Percentiles rank a stretch among this genome's conserved stretches.
phyloP scores from a whole-genome alignment of 92 coral and sea anemone genomes.

The Umimayanthus chanpuru region DNA sequence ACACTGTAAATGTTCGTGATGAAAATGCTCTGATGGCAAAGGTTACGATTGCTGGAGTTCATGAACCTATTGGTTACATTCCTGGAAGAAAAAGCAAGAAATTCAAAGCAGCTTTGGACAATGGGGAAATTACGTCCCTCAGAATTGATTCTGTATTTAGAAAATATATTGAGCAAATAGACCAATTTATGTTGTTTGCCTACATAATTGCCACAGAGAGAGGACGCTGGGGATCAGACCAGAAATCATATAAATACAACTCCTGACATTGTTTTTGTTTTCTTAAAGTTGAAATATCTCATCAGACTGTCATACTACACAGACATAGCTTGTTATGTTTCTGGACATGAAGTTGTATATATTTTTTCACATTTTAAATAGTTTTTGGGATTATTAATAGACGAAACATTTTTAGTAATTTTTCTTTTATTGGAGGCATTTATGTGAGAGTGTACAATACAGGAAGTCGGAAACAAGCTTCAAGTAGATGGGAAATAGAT shows the following conservation, averaged over 20 bases:
- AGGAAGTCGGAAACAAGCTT: too few species aligned
- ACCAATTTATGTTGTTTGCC: slow-evolving; percentile 19
- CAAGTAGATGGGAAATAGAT: too few species aligned
- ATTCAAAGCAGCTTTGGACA: slow-evolving; percentile 29
- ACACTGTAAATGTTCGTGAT: slow-evolving; percentile 48
- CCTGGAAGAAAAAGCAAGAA: slow-evolving; percentile 52
- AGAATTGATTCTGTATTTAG: slow-evolving; percentile 26
- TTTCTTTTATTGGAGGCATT: too few species aligned
- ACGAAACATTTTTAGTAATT: too few species aligned
- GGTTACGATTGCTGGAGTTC: neutral
- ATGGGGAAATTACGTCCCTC: slow-evolving; percentile 2
- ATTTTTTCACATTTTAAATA: too few species aligned
- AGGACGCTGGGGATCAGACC: slow-evolving; percentile 28
- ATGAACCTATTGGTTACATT: slow-evolving; percentile 54
- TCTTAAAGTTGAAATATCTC: too few species aligned
- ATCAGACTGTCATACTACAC: too few species aligned
- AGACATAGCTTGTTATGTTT: too few species aligned
- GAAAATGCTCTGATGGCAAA: slow-evolving; percentile 62
- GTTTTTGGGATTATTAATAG: too few species aligned
- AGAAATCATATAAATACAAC: slow-evolving; percentile 11
- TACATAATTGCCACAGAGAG: slow-evolving; percentile 1
- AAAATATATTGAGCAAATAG: neutral
- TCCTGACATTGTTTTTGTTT: neutral
- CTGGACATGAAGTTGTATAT: too few species aligned
- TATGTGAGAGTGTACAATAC: too few species aligned